phyloP scores from a whole-genome alignment of 2,797 vertebrate genomes.

The Babyrousa celebensis region DNA sequence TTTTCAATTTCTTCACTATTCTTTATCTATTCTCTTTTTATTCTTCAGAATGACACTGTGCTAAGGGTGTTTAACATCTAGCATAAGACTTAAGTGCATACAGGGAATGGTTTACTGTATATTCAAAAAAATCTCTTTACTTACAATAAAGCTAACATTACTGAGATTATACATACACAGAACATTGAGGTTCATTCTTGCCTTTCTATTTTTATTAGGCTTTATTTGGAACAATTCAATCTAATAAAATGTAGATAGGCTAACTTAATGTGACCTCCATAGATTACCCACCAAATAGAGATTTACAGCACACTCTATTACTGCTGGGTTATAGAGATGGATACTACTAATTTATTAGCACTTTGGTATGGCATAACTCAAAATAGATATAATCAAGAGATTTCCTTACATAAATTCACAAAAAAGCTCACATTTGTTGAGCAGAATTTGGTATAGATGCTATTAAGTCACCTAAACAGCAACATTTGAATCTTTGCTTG shows the following conservation, averaged over 20 bases:
- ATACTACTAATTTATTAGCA: not conserved
- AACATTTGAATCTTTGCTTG: constrained; percentile 3
- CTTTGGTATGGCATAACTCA: not conserved
- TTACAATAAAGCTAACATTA: not conserved
- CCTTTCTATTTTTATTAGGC: not conserved
- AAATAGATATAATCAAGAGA: not conserved
- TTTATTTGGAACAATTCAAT: not conserved
- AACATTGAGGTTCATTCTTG: not conserved
- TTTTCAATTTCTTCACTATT: not conserved
- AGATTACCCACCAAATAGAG: not conserved
- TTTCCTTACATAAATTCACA: not conserved
- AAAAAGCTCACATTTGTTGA: not conserved
- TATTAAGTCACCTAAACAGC: not conserved
- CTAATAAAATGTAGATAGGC: not conserved
- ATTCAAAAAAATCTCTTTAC: not conserved
- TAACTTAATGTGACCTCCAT: not conserved
- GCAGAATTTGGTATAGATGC: not conserved
- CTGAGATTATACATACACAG: not conserved
- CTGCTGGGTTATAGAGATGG: not conserved
- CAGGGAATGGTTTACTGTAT: not conserved
- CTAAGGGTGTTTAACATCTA: not conserved
- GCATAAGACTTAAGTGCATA: not conserved
- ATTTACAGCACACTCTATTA: not conserved
- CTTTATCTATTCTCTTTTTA: not conserved
- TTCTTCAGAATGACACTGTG: not conserved